Conservation (phyloP, 2,113 vertebrate genomes). For the Sebastes schlegelii region DNA sequence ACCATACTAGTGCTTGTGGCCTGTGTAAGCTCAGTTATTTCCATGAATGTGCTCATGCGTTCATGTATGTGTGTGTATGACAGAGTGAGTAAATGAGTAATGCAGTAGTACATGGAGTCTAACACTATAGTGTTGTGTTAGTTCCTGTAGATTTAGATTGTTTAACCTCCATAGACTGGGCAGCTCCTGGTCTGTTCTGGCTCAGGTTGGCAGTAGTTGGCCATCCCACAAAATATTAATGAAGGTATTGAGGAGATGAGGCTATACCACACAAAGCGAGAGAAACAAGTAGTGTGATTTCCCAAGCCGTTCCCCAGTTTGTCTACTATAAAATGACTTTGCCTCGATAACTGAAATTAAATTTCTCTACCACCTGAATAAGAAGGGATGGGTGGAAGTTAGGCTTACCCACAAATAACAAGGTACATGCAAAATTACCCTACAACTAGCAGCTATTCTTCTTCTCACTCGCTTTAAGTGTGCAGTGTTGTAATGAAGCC, state of each 20-base stretch:
- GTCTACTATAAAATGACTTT: constrained; percentile 37
- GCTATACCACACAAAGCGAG: constrained; percentile 27
- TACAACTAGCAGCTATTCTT: constrained; percentile 43
- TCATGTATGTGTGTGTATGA: constrained; percentile 1
- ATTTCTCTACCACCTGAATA: constrained; percentile 22
- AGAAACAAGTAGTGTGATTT: constrained; percentile 42
- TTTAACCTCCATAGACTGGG: not conserved
- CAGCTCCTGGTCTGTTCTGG: constrained; percentile 7
- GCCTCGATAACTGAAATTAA: constrained; percentile 32
- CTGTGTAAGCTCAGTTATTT: constrained; percentile 2
- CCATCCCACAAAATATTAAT: constrained; percentile 38
- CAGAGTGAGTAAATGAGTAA: not conserved
- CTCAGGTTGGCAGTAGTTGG: constrained; percentile 10
- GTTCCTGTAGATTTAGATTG: not conserved
- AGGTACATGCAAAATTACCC: constrained; percentile 41
- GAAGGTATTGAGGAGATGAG: constrained; percentile 26
- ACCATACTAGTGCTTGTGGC: constrained; percentile 16
- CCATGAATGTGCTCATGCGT: not conserved
- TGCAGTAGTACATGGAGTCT: not conserved
- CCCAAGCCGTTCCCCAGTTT: constrained; percentile 29
- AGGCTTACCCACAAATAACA: constrained; percentile 41
- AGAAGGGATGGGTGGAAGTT: constrained; percentile 1
- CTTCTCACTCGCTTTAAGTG: constrained; percentile 43
- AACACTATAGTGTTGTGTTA: not conserved
- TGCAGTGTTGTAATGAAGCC: constrained; percentile 52